Percentiles rank a stretch among this genome's conserved stretches.
phyloP scores from a whole-genome alignment of 1,140 invertebrate genomes.

The Leguminivora glycinivorella region DNA sequence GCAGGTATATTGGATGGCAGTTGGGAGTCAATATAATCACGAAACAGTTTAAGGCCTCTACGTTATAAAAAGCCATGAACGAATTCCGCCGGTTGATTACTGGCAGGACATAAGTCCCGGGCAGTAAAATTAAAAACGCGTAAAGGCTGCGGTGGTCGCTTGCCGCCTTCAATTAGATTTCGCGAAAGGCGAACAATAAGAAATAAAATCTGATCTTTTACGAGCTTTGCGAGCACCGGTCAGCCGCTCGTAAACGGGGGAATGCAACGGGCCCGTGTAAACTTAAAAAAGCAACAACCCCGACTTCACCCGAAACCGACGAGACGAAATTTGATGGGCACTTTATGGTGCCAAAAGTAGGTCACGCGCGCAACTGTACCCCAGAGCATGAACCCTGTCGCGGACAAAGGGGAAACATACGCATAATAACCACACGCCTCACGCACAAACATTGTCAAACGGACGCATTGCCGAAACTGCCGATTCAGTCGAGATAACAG shows the following conservation, averaged over 20 bases:
- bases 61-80: constrained; percentile 69
- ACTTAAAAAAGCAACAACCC: constrained; percentile 60
- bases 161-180: constrained; percentile 75
- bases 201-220: constrained; percentile 77
- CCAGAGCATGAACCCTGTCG: not conserved
- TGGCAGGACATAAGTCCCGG: constrained; percentile 54
- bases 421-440: not conserved
- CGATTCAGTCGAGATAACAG: not conserved
- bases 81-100: constrained; percentile 62
- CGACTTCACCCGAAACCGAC: constrained; percentile 49
- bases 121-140: constrained; percentile 75
- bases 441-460: not conserved
- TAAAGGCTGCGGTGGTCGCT: constrained; percentile 60
- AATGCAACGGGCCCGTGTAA: constrained; percentile 67
- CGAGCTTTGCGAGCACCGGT: constrained; percentile 67
- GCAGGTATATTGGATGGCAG: not conserved
- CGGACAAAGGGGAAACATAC: constrained; percentile 10
- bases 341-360: constrained; percentile 64
- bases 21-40: constrained; percentile 15
- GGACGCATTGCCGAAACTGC: not conserved
- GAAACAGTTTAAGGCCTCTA: constrained; percentile 50
- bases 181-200: constrained; percentile 77
- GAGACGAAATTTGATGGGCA: constrained; percentile 58
- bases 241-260: constrained; percentile 69
- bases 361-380: constrained; percentile 49